phyloP scores from a whole-genome alignment of 2,888 invertebrate species.

The Morpho helenor region DNA sequence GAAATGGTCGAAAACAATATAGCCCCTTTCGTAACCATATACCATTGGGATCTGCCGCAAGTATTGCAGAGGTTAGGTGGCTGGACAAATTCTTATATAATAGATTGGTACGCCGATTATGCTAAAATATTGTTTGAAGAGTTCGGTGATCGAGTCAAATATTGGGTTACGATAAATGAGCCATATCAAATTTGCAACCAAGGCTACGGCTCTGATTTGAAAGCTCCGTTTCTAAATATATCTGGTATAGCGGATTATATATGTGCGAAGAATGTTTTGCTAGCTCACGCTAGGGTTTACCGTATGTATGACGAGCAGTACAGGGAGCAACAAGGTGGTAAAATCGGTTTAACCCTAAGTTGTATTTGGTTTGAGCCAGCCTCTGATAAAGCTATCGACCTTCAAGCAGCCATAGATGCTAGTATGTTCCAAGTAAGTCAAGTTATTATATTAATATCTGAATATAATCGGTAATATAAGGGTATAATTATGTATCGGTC shows the following conservation, averaged over 20 bases:
- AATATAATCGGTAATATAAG: too few relatives aligned
- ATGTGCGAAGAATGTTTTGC: slow-evolving; percentile 68
- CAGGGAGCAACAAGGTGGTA: slow-evolving; percentile 45
- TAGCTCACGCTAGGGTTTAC: slow-evolving; percentile 78
- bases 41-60: slow-evolving; percentile 78
- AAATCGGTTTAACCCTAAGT: slow-evolving; percentile 52
- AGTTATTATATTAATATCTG: too few relatives aligned
- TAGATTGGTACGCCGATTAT: slow-evolving; percentile 71
- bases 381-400: slow-evolving; percentile 61
- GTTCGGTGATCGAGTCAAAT: slow-evolving; percentile 73
- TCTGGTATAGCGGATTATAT: slow-evolving; percentile 72
- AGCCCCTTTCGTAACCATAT: slow-evolving; percentile 78
- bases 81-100: slow-evolving; percentile 65
- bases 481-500: too few relatives aligned
- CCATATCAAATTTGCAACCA: slow-evolving; percentile 59
- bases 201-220: slow-evolving; percentile 65
- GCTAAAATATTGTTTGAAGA: slow-evolving; percentile 59
- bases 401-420: slow-evolving; percentile 70
- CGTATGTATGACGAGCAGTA: slow-evolving; percentile 61
- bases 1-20: slow-evolving; percentile 58
- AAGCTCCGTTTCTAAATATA: slow-evolving; percentile 54
- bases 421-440: slow-evolving; percentile 73
- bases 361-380: slow-evolving; percentile 73
- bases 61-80: slow-evolving; percentile 78
- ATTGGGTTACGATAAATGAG: slow-evolving; percentile 82